phyloP scores from a whole-genome alignment of 2,888 invertebrate species.

The Nysson spinosus region DNA sequence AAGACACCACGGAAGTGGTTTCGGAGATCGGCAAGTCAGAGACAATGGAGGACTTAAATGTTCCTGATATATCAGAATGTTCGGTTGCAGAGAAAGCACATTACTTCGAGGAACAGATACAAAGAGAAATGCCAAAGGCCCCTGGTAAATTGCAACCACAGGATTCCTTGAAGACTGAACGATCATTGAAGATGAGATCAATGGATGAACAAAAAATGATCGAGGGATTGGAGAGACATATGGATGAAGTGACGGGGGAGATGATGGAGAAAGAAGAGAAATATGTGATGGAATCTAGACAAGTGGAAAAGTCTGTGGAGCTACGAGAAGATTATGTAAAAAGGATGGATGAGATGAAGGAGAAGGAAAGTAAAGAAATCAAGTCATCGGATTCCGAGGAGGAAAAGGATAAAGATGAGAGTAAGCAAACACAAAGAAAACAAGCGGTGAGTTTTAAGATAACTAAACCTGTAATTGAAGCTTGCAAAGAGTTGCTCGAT shows the following conservation, averaged over 20 bases:
- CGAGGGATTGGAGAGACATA: no score
- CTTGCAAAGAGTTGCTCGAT: slow-evolving; percentile 30
- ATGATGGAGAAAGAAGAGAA: slow-evolving; percentile 34
- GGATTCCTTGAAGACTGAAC: slow-evolving; percentile 48
- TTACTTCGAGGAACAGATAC: slow-evolving; percentile 81
- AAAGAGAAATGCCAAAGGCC: slow-evolving; percentile 78
- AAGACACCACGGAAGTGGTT: slow-evolving; percentile 59
- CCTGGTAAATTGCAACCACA: slow-evolving; percentile 53
- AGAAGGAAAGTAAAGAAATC: background rate
- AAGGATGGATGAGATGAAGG: background rate
- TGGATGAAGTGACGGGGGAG: no score
- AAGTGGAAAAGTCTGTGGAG: slow-evolving; percentile 2
- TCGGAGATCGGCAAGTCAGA: slow-evolving; percentile 64
- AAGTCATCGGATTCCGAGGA: slow-evolving; percentile 7
- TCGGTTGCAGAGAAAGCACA: slow-evolving; percentile 80
- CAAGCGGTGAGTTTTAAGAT: background rate
- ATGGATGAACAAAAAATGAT: no score
- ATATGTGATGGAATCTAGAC: slow-evolving; percentile 7
- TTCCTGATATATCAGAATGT: slow-evolving; percentile 79
- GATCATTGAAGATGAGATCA: background rate
- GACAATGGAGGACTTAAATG: slow-evolving; percentile 66
- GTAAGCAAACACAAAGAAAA: slow-evolving; percentile 16
- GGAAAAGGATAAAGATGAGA: slow-evolving; percentile 32
- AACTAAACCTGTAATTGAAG: slow-evolving; percentile 9
- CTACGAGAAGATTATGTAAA: background rate